Base-by-base conservation (phyloP, 2,113 vertebrate genomes). In the Oryzias melastigma region DNA sequence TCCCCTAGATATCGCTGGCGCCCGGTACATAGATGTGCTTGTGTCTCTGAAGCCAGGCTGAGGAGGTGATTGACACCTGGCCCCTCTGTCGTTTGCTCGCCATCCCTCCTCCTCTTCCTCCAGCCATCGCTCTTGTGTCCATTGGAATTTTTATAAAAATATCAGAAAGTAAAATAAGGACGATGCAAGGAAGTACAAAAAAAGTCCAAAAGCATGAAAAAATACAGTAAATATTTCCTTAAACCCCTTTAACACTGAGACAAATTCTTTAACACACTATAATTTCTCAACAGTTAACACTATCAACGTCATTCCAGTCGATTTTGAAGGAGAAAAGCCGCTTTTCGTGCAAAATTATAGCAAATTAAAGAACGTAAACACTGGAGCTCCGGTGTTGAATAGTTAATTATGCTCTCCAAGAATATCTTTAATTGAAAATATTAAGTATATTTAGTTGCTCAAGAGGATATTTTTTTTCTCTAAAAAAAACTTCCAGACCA, bases 11-110 rank as follows among this genome's bases (percentile, higher is more conserved):
- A 93, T 93, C 89, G 88, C 88, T 86, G 90, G 90, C 93, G 92
- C 91, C 66, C 19, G 24, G 43, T 68, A 49, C 55, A 53, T 48
- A 44, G 46, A 25, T 88, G 90, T 88, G 91, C 89, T 91, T 50
- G 29, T 41, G 46, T 92, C 90, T 91, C 87, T 90, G 88, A 91
- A 91, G 88, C 91, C 91, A 93, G 92, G 90, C 92, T 93, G 80
- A 90, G 71, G 24, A 82, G 62, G n/a, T 96, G 95, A 97, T 94
- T 97, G 95, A 94, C 94, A 86, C 89, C 58, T 92, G 91, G 92
- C 88, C 92, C 93, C 91, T 81, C 91, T 86, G 87, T 89, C 55
- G 67, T 90, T 91, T 86, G 86, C 90, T 56, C 68, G 90, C 77
- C 87, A 45, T 19, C 91, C 91, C 87, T 87, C 88, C 50, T 17